A percentile compares a stretch with the other conserved stretches of the same genome.
Conservation (phyloP, 2,113 vertebrate species). For the Ardeotis arabs region DNA sequence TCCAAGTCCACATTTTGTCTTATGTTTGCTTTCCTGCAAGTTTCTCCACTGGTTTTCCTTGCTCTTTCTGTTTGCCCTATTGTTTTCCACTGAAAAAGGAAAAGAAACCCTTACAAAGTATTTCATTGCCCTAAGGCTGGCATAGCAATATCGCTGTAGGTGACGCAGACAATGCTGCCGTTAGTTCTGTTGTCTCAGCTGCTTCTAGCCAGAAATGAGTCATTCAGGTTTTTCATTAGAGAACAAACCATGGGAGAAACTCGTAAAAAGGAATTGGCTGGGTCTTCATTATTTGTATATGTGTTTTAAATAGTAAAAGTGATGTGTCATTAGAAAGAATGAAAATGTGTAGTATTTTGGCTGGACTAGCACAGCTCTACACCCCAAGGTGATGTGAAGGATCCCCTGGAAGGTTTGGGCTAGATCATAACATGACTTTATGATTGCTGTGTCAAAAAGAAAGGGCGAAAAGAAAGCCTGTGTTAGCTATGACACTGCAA, state of each 20-base stretch:
- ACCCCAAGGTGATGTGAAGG: background rate
- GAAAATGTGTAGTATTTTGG: background rate
- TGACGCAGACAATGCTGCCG: background rate
- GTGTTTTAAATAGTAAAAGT: background rate
- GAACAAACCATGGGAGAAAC: background rate
- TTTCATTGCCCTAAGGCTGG: background rate
- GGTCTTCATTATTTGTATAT: background rate
- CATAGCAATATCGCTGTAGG: background rate
- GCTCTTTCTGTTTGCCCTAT: background rate
- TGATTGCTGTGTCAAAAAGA: background rate
- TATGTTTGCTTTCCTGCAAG: background rate
- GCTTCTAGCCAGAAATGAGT: background rate
- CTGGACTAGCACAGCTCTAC: fast-evolving
- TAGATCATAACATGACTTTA: background rate
- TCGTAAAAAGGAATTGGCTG: background rate
- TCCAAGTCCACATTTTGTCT: background rate
- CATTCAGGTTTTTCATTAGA: background rate
- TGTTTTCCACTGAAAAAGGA: background rate
- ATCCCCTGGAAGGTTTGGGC: background rate
- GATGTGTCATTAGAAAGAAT: background rate
- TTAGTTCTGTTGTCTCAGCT: conserved; percentile 6
- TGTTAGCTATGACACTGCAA: background rate
- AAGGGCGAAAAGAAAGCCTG: background rate
- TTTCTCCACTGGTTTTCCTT: background rate
- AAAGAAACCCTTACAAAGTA: background rate